Evolutionary conservation across 2,797 vertebrate genomes (phyloP).

Genomic region (Tauraco hartlaubi): DNA sequence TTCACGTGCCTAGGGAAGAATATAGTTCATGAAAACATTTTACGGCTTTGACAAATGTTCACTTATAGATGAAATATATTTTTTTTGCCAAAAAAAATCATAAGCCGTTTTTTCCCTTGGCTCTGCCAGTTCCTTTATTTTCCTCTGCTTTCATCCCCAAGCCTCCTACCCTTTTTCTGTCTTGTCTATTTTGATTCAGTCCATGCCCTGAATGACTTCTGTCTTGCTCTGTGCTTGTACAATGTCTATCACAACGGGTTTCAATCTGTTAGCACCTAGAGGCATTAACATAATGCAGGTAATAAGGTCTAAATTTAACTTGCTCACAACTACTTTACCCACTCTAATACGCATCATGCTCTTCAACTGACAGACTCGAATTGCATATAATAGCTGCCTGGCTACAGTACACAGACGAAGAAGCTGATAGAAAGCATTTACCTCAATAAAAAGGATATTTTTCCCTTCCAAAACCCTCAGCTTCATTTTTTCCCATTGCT

Average conservation of each 20-base stretch:
- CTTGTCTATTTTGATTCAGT: conserved; percentile 63
- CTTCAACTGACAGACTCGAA: conserved; percentile 25
- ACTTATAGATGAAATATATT: conserved; percentile 26
- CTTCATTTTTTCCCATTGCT: conserved; percentile 17
- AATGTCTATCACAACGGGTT: conserved; percentile 37
- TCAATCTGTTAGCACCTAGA: conserved; percentile 64
- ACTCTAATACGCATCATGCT: conserved; percentile 50
- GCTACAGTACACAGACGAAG: background rate
- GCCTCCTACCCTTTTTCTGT: conserved; percentile 55
- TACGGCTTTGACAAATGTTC: conserved; percentile 21
- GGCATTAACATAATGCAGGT: conserved; percentile 72
- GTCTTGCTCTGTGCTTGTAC: conserved; percentile 44
- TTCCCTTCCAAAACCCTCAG: background rate
- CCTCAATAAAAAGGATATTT: background rate
- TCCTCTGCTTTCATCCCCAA: conserved; percentile 52
- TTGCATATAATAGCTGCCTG: conserved; percentile 50
- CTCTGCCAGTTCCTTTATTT: conserved; percentile 51
- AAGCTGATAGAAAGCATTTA: conserved; percentile 46
- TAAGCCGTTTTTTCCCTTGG: background rate
- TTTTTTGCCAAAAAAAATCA: conserved; percentile 24
- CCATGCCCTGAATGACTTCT: conserved; percentile 60
- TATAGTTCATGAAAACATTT: background rate
- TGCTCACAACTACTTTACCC: conserved; percentile 57
- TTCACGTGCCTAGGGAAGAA: background rate
- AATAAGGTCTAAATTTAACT: conserved; percentile 70